Evolutionary conservation across 2,888 invertebrate genomes (phyloP), one percentile per base, ranked within the genome.

Genomic region (Andrena camellia): DNA sequence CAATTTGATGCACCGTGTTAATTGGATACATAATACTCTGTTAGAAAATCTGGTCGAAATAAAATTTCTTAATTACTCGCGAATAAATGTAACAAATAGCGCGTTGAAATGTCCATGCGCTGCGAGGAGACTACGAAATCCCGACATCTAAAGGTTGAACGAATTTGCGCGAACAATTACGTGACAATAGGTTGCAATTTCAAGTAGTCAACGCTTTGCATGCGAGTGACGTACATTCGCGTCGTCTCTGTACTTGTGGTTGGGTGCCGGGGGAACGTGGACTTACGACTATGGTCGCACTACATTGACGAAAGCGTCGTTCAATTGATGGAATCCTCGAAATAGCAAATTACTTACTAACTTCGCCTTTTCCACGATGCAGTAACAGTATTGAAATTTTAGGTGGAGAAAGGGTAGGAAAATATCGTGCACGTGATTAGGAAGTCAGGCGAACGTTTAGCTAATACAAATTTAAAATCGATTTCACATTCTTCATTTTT

Each of bases 141-240:
- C 17, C 60, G 29, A 26, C 52, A 54, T 59, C 59, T 50, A 67
- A 76, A 67, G 63, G 69, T 50, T 79, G 50, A 64, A 77, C 63
- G 78, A 79, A 69, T 76, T 57, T 77, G 63, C 20, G 48, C 54
- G 31, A 75, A 78, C 76, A 66, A 78, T 78, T 75, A 67, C 78
- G 63, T 35, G 63, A 79, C 77, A 77, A 76, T 76, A 64, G 63
- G 62, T 79, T 50, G 35, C 77, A 69, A 79, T 79, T 69, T 69
- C 68, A 63, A 68, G 48, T 50, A 48, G 62, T 63, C 78, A 48
- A 48, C 54, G 35, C 62, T 78, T 57, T 64, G 66, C 66, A 66
- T 62, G 60, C 76, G 35, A 48, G 42, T 78, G 76, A 74, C 78
- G 78, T 78, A 33, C 35, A 26, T 74, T 60, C 78, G 13, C 66